A percentile compares a stretch with the other conserved stretches of the same genome.
Evolutionary conservation across 2,797 vertebrate species (phyloP).

Genomic region (Scyliorhinus canicula): DNA sequence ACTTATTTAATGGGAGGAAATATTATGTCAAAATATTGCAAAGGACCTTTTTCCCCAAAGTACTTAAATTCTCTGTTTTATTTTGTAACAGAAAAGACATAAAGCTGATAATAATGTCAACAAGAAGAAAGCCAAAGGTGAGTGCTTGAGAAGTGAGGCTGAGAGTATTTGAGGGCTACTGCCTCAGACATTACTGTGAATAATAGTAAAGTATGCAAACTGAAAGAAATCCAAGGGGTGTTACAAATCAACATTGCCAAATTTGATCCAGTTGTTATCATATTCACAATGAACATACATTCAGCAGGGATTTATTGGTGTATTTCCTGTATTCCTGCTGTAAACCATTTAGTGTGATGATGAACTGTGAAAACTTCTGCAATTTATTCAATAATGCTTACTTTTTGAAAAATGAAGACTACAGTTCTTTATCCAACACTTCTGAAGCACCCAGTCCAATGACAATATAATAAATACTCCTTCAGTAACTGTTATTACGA

Average conservation of each 20-base stretch:
- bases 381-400: not conserved
- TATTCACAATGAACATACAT: not conserved
- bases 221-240: not conserved
- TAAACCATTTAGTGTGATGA: not conserved
- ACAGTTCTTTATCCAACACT: no score
- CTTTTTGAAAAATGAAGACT: not conserved
- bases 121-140: slow-evolving; percentile 97
- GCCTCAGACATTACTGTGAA: not conserved
- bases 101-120: slow-evolving; percentile 96
- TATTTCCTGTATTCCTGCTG: not conserved
- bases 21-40: not conserved
- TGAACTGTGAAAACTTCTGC: not conserved
- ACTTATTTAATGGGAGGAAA: not conserved
- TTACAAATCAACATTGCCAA: not conserved
- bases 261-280: not conserved
- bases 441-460: not conserved
- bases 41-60: not conserved
- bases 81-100: slow-evolving; percentile 81
- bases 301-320: not conserved
- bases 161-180: not conserved
- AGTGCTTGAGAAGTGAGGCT: slow-evolving; percentile 40
- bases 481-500: not conserved
- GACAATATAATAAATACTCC: not conserved
- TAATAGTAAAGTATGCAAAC: not conserved
- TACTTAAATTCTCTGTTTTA: slow-evolving; percentile 37